Base-by-base conservation (phyloP, 1,140 invertebrate genomes). In the Cotesia typhae region DNA sequence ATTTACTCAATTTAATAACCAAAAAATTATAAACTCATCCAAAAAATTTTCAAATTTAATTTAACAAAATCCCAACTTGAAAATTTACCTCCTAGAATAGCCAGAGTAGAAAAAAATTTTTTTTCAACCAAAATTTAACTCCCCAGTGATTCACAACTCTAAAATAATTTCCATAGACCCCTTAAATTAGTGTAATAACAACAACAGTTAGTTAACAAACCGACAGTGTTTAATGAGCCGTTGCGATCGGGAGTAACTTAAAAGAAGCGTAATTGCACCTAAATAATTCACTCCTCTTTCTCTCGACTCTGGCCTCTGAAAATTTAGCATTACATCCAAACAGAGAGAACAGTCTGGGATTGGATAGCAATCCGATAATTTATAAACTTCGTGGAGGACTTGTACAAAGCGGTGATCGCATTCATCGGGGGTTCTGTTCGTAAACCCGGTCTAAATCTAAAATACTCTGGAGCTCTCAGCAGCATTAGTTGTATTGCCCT, bases 391-490 rank as follows among this genome's bases (percentile, higher is more conserved):
- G 65, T 72, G 67, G 67, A 67, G 47, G 71, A 72, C 71, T 60
- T 72, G 71, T 64, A 72, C 65, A 72, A 72, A 72, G 71, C 65
- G 59, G 36, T 67, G 53, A 72, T 36, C 63, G 53, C 59, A 68
- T 68, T 68, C 55, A 59, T n/a, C 61, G 65, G 65, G 67, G 5
- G 3, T 36, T 47, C 47, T 12, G 20, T 52, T 57, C 67, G 68
- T 65, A 71, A 71, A 61, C 69, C 60, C 14, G 14, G 41, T 53
- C 65, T 72, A 38, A 28, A 28, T 67, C 41, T 47, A 67, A 67
- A 67, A 72, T 72, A 72, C 71, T 72, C 41, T 6, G 71, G 67
- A 72, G 63, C 71, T 72, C 71, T 72, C 65, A 72, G 71, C 65
- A 47, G 10, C 41, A 47, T 47, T 47, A 47, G 37, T 67, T 67